A percentile compares a stretch with the other conserved stretches of the same genome.
These are phyloP conservation scores for Heliconius charithonia DNA, from an alignment of 2,888 invertebrate genomes.

Conservation along the genomic window DNA sequence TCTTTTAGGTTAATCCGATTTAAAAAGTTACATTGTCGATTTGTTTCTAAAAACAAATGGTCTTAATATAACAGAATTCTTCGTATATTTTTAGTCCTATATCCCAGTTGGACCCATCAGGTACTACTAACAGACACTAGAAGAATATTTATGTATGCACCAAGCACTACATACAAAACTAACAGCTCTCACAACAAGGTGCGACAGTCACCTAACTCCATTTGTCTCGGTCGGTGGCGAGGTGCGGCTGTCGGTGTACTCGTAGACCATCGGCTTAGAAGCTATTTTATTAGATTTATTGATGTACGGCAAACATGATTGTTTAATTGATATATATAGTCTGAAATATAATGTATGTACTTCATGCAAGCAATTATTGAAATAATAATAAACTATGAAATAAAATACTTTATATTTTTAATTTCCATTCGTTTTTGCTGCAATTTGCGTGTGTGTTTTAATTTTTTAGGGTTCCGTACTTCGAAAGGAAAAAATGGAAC, in stretches of 20 bases:
- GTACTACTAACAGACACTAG: not conserved
- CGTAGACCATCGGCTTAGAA: not conserved
- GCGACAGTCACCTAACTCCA: not conserved
- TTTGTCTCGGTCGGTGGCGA: not conserved
- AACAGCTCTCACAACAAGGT: not conserved
- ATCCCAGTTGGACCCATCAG: not conserved
- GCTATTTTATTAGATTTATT: not conserved
- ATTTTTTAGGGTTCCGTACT: no score
- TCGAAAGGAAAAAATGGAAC: no score
- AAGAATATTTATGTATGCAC: not conserved
- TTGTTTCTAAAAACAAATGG: not conserved
- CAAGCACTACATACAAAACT: not conserved
- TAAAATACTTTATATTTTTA: no score
- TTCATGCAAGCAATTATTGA: not conserved
- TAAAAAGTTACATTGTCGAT: no score
- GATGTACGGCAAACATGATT: not conserved
- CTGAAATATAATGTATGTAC: not conserved
- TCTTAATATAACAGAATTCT: not conserved
- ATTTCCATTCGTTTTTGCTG: no score
- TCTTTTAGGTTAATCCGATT: no score
- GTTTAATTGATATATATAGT: not conserved
- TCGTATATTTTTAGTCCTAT: not conserved
- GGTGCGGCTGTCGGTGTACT: not conserved
- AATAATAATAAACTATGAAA: no score
- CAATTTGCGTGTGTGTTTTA: no score